Percentiles rank a stretch among this genome's conserved stretches.
Evolutionary conservation across 2,797 vertebrate genomes (phyloP).

Genomic region (Urosaurus nigricauda): DNA sequence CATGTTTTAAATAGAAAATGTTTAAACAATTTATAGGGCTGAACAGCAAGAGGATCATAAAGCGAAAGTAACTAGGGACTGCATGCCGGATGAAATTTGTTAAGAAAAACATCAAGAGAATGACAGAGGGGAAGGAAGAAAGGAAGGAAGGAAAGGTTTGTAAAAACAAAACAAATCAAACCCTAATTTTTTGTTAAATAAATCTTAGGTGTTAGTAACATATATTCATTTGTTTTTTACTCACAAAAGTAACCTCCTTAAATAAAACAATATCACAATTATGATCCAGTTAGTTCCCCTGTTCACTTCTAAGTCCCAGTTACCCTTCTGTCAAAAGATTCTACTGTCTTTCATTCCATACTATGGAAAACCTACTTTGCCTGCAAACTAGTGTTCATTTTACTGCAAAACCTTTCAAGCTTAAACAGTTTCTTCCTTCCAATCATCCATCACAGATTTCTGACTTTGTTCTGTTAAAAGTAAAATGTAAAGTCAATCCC

Average conservation of each 20-base stretch:
- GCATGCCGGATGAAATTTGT: constrained; percentile 6
- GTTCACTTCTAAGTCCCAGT: too few species aligned
- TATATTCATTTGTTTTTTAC: background rate
- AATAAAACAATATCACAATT: constrained; percentile 1
- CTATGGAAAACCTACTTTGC: too few species aligned
- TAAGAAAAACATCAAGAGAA: constrained; percentile 9
- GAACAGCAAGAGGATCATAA: constrained; percentile 1
- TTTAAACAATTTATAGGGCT: constrained; percentile 25
- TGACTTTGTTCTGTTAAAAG: too few species aligned
- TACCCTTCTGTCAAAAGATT: too few species aligned
- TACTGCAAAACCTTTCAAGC: too few species aligned
- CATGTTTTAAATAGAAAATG: constrained; percentile 1
- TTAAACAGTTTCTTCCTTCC: too few species aligned
- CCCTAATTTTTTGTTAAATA: constrained; percentile 4
- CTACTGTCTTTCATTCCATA: too few species aligned
- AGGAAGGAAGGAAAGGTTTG: background rate
- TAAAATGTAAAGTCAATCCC: too few species aligned
- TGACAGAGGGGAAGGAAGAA: background rate
- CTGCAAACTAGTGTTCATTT: too few species aligned
- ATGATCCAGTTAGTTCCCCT: too few species aligned
- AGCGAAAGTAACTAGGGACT: background rate
- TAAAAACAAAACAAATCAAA: background rate
- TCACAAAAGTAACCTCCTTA: background rate
- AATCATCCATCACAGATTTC: too few species aligned
- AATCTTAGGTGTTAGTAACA: constrained; percentile 32